phyloP scores from a whole-genome alignment of 2,888 invertebrate genomes.

The Trissoscelio sp. region DNA sequence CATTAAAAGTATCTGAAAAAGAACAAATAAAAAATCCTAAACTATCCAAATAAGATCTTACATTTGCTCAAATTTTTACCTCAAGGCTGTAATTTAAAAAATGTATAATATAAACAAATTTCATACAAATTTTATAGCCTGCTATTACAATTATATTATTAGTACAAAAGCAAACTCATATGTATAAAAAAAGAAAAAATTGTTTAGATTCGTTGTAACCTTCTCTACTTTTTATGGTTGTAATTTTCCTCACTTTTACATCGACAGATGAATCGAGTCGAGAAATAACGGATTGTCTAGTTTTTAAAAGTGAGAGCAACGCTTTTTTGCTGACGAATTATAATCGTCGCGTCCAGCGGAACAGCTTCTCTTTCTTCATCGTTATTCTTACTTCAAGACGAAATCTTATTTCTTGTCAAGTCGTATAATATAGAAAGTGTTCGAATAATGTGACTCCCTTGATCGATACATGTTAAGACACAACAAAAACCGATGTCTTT shows the following conservation, averaged over 20 bases:
- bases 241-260: constrained; percentile 53
- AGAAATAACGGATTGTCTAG: constrained; percentile 45
- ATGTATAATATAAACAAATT: too few relatives aligned
- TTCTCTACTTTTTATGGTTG: constrained; percentile 6
- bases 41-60: too few relatives aligned
- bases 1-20: too few relatives aligned
- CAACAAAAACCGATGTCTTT: constrained; percentile 51
- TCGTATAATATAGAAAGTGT: constrained; percentile 58
- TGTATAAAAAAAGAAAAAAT: constrained; percentile 2
- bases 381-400: constrained; percentile 19
- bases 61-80: too few relatives aligned
- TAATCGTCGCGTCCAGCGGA: constrained; percentile 49
- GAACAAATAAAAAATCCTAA: too few relatives aligned
- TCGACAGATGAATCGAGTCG: background rate
- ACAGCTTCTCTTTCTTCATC: constrained; percentile 35
- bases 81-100: too few relatives aligned
- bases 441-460: constrained; percentile 17
- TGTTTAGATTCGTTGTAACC: constrained; percentile 22
- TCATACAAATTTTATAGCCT: constrained; percentile 22
- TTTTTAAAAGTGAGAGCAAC: constrained; percentile 63
- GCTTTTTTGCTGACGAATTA: constrained; percentile 40
- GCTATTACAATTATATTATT: background rate
- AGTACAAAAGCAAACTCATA: background rate
- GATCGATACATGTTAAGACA: constrained; percentile 33
- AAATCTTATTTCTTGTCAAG: constrained; percentile 40